Base-by-base conservation (phyloP, 2,797 vertebrate species). In the Rhinella marina region DNA sequence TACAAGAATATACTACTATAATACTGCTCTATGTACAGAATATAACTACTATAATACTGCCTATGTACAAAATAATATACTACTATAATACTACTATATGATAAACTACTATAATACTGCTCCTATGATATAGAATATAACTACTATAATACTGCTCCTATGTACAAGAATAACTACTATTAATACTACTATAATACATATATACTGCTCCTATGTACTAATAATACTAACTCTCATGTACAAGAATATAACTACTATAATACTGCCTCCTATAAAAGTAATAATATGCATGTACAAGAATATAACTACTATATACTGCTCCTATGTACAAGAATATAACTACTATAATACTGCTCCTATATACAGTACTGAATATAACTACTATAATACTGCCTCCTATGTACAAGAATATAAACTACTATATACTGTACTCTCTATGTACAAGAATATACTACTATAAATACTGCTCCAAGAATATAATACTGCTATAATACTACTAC, bases 51-150 rank as follows among this genome's bases (percentile, higher is more conserved):
- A 62, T 62, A 62, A 62, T 62, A 62, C 61, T 62, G 21, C 61
- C 68, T 72, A 72, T 72, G 16, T 32, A 72, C 68, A 72, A 41
- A 6, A n/a, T n/a, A 72, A 72, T 72, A 72, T 72, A 72, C 68
- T 72, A 72, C 68, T 72, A 72, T 72, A 72, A 72, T 72, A 64
- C 61, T 64, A 23, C 59, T 41, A n/a, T n/a, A n/a, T n/a, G n/a
- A n/a, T n/a, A n/a, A n/a, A 72, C 68, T 72, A 72, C 68, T 72
- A 72, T 72, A 72, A 72, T 72, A 64, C 61, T 64, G 61, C 59
- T 41, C 41, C 41, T 41, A 41, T 41, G 41, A 41, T 6, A 64
- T n/a, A n/a, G 61, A 64, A 64, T 64, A 64, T 64, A 64, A 64
- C 61, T 64, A 64, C 61, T 64, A 64, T 64, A 64, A 64, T 25